Percentiles rank a stretch among this genome's conserved stretches.
These are phyloP conservation scores for Drosophila mettleri DNA, from an alignment of 2,888 invertebrate genomes.

Conservation along the genomic window DNA sequence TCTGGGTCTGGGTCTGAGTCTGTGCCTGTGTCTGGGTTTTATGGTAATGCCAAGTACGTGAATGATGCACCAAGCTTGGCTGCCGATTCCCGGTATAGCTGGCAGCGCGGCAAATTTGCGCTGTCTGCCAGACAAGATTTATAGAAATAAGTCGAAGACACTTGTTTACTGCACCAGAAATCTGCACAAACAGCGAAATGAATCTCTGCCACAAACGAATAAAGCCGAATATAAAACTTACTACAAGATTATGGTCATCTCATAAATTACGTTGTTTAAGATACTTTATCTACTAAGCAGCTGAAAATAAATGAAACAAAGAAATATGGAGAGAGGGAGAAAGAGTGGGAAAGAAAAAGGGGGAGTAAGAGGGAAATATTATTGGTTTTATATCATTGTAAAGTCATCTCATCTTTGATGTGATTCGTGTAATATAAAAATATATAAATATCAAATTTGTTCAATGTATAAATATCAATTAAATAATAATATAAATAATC, in stretches of 20 bases:
- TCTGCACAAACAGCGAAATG: slow-evolving; percentile 39
- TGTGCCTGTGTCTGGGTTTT: slow-evolving; percentile 48
- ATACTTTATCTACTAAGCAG: background rate
- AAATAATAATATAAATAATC: too few relatives aligned
- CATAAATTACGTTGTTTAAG: slow-evolving; percentile 33
- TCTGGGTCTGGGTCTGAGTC: slow-evolving; percentile 4
- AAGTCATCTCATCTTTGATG: too few relatives aligned
- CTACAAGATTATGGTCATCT: slow-evolving; percentile 41
- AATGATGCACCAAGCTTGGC: slow-evolving; percentile 60
- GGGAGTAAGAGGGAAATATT: too few relatives aligned
- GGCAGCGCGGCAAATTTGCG: slow-evolving; percentile 45
- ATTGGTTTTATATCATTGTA: background rate
- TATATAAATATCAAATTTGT: too few relatives aligned
- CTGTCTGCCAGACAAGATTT: slow-evolving; percentile 67
- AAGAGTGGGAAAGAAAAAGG: background rate
- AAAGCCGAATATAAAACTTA: slow-evolving; percentile 33
- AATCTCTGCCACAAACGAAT: slow-evolving; percentile 28
- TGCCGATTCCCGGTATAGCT: slow-evolving; percentile 60
- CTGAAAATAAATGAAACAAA: background rate
- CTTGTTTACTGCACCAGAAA: slow-evolving; percentile 41
- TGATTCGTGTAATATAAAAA: too few relatives aligned
- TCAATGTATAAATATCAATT: too few relatives aligned
- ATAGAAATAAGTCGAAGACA: slow-evolving; percentile 66
- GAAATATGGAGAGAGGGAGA: background rate
- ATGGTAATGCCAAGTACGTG: slow-evolving; percentile 75